Conservation (phyloP, 2,797 vertebrate genomes). For the Cygnus olor region DNA sequence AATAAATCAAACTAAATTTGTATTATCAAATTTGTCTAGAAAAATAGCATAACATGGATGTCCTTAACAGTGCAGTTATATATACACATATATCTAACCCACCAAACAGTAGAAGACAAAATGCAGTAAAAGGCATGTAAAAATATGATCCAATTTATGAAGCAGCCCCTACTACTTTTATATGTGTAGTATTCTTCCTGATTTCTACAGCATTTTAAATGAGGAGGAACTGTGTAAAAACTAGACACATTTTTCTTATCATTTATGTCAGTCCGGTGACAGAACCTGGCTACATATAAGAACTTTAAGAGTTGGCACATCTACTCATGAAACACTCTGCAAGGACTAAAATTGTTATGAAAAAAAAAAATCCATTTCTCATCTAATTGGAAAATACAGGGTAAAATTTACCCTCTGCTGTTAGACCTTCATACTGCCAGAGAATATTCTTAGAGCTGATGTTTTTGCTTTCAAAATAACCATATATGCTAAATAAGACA, state of each 20-base stretch:
- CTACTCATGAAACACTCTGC: background rate
- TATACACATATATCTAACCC: background rate
- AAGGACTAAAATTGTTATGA: background rate
- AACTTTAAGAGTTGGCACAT: background rate
- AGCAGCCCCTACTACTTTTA: background rate
- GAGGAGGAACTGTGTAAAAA: background rate
- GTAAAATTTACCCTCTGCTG: background rate
- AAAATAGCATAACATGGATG: background rate
- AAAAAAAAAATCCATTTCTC: background rate
- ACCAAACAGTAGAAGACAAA: background rate
- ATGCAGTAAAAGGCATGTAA: background rate
- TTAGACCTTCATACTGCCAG: background rate
- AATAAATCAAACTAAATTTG: background rate
- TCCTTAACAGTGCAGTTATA: background rate
- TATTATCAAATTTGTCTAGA: background rate
- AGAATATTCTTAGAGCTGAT: background rate
- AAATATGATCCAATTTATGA: background rate
- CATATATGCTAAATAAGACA: background rate
- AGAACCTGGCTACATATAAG: background rate
- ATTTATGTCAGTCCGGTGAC: background rate
- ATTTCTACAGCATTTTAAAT: background rate
- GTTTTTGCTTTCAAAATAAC: background rate
- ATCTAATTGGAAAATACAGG: background rate
- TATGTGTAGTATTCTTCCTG: background rate
- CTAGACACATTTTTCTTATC: background rate